Base-by-base conservation (phyloP, 2,888 invertebrate species). In the Meta bourneti region DNA sequence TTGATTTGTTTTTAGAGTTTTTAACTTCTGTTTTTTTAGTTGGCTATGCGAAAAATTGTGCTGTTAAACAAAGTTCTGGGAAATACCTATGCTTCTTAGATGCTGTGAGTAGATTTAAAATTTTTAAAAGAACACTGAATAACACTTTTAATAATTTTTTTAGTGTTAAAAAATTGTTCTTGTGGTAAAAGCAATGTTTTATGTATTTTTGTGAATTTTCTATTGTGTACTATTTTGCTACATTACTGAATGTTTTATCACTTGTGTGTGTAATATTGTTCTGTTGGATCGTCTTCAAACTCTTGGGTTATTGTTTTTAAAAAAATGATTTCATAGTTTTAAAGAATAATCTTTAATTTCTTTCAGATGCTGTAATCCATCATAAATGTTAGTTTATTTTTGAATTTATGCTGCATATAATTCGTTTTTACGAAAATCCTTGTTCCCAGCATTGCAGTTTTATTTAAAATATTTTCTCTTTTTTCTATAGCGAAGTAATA, bases 81-180 rank as follows among this genome's bases (percentile, higher is more conserved):
- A 94, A 95, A 87, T 97, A 95, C 95, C 95, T 98, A 34, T 98
- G 97, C 94, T 98, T 98, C 95, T 97, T 97, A 95, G 97, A 98
- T 95, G 96, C 97, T 93, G 96, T 96, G 95, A 95, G 95, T 94
- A 71, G 20, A 49, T 54, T 49, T 85, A 61, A 8, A 9, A 16
- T 9, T 61, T 16, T 61, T 61, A 0, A 7, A 61, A 34, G 34
- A 34, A 34, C 34, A 34, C 34, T 34, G 34, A 34, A 34, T 34
- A 34, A 34, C 34, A 34, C n/a, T n/a, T 34, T 34, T 34, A 34
- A 34, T 2, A 34, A 34, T 34, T 2, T 34, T 34, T 34, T 4
- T 34, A 34, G 1, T 2, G 34, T 34, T 34, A 34, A 34, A 34
- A 34, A 34, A 34, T 34, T 34, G 34, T 34, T 34, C 34, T 34